Conservation (phyloP, 2,888 invertebrate species). For the Lutraria lutraria region DNA sequence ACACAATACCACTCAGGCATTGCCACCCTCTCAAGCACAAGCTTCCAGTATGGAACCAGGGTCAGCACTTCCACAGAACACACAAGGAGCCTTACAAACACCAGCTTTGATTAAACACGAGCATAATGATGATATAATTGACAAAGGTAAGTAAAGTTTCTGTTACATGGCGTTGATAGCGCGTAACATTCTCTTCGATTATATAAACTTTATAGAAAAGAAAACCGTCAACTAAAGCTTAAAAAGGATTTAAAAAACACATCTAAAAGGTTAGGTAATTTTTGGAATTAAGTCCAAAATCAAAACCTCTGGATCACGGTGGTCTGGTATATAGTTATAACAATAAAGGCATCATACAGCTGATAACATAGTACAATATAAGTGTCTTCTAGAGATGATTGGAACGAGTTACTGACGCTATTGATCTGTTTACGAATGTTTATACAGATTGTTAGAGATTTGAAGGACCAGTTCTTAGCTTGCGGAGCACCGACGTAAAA, state of each 20-base stretch:
- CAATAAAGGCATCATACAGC: not conserved
- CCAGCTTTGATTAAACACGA: conserved; percentile 47
- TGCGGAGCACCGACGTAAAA: conserved; percentile 48
- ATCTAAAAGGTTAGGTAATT: not conserved
- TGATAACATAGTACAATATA: conserved; percentile 12
- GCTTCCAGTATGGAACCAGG: conserved; percentile 52
- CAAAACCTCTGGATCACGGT: not conserved
- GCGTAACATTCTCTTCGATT: not conserved
- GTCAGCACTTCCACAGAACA: conserved; percentile 34
- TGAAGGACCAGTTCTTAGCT: conserved; percentile 49
- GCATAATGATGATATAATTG: conserved; percentile 36
- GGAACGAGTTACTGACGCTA: conserved; percentile 35
- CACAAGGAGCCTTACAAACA: conserved; percentile 29
- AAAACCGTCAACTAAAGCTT: not conserved
- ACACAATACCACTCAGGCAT: conserved; percentile 34
- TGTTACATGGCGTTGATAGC: no score
- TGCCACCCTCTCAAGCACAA: conserved; percentile 35
- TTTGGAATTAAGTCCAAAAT: not conserved
- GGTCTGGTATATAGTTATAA: not conserved
- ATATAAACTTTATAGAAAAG: not conserved
- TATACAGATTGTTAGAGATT: conserved; percentile 41
- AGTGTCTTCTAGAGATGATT: conserved; percentile 25
- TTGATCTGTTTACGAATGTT: conserved; percentile 53
- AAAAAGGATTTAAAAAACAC: not conserved
- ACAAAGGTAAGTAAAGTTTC: conserved; percentile 46